Conservation (phyloP, 2,113 vertebrate species). For the Hemiscyllium ocellatum region DNA sequence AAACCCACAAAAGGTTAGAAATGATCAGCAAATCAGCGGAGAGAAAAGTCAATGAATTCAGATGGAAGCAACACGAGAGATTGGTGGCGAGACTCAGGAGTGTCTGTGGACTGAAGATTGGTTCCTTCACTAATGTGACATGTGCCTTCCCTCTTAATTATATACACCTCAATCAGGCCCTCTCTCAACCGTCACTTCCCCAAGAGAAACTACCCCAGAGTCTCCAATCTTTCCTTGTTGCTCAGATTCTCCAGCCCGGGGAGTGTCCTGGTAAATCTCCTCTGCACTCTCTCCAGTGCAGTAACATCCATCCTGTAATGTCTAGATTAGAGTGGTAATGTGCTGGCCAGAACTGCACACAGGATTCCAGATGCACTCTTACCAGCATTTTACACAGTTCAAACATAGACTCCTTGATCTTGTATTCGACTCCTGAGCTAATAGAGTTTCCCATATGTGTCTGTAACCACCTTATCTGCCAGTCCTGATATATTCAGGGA, state of each 20-base stretch:
- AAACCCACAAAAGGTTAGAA: not conserved
- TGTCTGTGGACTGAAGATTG: too few relatives aligned
- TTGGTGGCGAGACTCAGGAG: too few relatives aligned
- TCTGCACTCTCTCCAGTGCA: too few relatives aligned
- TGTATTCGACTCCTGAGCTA: not conserved
- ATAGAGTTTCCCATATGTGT: too few relatives aligned
- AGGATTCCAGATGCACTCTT: not conserved
- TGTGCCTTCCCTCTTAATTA: not conserved
- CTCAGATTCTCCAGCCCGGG: too few relatives aligned
- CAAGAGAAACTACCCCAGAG: not conserved
- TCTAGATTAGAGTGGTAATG: too few relatives aligned
- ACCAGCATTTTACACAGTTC: not conserved
- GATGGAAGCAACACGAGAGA: too few relatives aligned
- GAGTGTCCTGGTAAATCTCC: too few relatives aligned
- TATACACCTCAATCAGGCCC: not conserved
- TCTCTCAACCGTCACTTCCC: not conserved
- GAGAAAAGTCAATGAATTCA: not conserved
- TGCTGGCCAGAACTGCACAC: not conserved
- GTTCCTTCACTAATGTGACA: too few relatives aligned
- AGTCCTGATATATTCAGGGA: too few relatives aligned
- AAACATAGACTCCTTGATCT: not conserved
- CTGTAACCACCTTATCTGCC: too few relatives aligned
- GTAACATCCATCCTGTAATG: not conserved
- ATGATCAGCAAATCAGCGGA: not conserved
- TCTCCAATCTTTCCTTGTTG: too few relatives aligned